Evolutionary conservation across 2,888 invertebrate genomes (phyloP).

Genomic region (Andrena hattorfiana): DNA sequence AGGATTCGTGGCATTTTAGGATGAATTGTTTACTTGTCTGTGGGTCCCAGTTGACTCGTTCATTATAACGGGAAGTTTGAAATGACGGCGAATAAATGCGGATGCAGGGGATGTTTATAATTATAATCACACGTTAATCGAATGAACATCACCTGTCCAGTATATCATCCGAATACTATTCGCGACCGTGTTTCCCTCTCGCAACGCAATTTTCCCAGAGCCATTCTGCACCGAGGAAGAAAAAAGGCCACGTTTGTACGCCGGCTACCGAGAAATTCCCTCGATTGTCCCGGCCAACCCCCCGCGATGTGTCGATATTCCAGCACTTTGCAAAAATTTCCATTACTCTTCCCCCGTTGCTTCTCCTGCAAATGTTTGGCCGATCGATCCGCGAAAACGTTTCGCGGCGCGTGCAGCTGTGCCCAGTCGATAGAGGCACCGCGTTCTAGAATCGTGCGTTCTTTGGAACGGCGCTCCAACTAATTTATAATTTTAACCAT

Average conservation of each 20-base stretch:
- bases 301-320: constrained; percentile 20
- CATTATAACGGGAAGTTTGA: too few species aligned
- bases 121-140: background rate
- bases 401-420: constrained; percentile 20
- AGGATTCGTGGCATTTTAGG: too few species aligned
- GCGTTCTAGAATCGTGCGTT: background rate
- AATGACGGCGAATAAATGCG: too few species aligned
- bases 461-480: background rate
- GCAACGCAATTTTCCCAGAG: constrained; percentile 52
- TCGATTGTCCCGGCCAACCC: constrained; percentile 5
- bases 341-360: constrained; percentile 54
- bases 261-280: constrained; percentile 36
- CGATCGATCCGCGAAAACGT: constrained; percentile 57
- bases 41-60: too few species aligned
- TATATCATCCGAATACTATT: constrained; percentile 20
- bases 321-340: constrained; percentile 63
- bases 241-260: constrained; percentile 27
- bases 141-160: constrained; percentile 5
- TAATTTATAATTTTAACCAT: too few species aligned
- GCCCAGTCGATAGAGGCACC: background rate
- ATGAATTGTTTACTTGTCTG: too few species aligned
- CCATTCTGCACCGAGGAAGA: constrained; percentile 14
- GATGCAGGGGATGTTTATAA: background rate
- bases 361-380: constrained; percentile 28
- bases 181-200: constrained; percentile 40